Base-by-base conservation (phyloP, 2,888 invertebrate species). In the Tholera decimalis region DNA sequence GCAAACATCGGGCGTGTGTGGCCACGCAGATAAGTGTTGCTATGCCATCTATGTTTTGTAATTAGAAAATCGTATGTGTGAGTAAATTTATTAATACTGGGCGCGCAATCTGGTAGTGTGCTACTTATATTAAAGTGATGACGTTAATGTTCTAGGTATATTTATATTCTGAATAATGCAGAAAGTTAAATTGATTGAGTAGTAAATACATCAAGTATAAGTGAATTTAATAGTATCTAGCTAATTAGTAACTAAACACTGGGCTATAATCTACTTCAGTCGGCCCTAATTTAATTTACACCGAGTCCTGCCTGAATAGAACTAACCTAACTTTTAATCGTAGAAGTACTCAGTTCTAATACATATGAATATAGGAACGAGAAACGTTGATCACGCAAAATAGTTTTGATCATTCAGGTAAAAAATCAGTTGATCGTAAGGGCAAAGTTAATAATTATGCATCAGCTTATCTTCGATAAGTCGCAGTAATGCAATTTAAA, bases 1-100 rank as follows among this genome's bases (percentile, higher is more conserved):
- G 86, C 84, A 93, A 93, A 94, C 92, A 92, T 54, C 35, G 65
- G 73, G 83, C 79, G 91, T 85, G 91, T 91, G 91, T 92, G 93
- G 92, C 89, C 91, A 89, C 88, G 86, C 88, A 83, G 93, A 94
- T 94, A 94, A 93, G 90, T 92, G 89, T 89, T 85, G 87, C 87
- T 78, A 83, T 85, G 88, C 88, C 81, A 86, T 89, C 91, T 84
- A 88, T 88, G 89, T 88, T 89, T 89, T 86, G 86, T 91, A 92
- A 93, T 92, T 92, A 90, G 87, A 79, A 84, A 80, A 77, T 76
- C 71, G 73, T 81, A 68, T 70, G 74, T 74, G 73, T 82, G 64
- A 75, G 79, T 77, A 56, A 61, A 66, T 74, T 70, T 76, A 76
- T 65, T 55, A 54, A 61, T 55, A 56, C 43, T 65, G 53, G 53